A percentile compares a stretch with the other conserved stretches of the same genome.
phyloP scores from a whole-genome alignment of 2,888 invertebrate species.

The Quadroppia sp. region DNA sequence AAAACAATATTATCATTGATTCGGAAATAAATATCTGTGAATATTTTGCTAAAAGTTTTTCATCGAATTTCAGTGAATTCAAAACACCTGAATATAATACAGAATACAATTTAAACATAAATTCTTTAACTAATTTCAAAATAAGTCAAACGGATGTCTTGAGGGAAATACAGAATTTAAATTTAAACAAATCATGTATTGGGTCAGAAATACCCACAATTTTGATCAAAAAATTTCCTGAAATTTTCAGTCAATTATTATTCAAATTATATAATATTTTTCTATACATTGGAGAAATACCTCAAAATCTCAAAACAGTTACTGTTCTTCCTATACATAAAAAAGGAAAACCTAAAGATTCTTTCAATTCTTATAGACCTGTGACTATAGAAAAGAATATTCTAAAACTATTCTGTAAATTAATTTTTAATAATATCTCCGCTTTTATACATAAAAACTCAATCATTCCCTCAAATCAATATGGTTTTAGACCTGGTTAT shows the following conservation, averaged over 20 bases:
- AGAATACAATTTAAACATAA: background rate
- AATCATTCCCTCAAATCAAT: background rate
- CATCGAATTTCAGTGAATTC: background rate
- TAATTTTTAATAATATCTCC: slow-evolving; percentile 15
- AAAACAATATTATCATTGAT: background rate
- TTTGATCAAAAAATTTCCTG: background rate
- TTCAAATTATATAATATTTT: background rate
- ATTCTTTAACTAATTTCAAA: background rate
- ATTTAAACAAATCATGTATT: background rate
- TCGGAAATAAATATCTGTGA: background rate
- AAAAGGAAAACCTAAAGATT: background rate
- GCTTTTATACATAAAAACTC: background rate
- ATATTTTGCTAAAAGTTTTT: background rate
- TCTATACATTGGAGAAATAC: background rate
- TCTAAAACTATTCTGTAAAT: background rate
- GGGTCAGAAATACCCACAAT: background rate
- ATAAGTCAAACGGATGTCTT: slow-evolving; percentile 21
- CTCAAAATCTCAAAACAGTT: slow-evolving; percentile 1
- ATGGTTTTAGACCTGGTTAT: slow-evolving; percentile 6
- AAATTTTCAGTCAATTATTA: slow-evolving; percentile 11
- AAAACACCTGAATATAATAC: background rate
- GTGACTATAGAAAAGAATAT: slow-evolving; percentile 17
- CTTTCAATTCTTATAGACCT: background rate
- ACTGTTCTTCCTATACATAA: slow-evolving; percentile 1
- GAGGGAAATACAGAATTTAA: background rate